These are phyloP conservation scores for Ophion ellenae DNA, from an alignment of 2,888 invertebrate species.

Conservation along the genomic window DNA sequence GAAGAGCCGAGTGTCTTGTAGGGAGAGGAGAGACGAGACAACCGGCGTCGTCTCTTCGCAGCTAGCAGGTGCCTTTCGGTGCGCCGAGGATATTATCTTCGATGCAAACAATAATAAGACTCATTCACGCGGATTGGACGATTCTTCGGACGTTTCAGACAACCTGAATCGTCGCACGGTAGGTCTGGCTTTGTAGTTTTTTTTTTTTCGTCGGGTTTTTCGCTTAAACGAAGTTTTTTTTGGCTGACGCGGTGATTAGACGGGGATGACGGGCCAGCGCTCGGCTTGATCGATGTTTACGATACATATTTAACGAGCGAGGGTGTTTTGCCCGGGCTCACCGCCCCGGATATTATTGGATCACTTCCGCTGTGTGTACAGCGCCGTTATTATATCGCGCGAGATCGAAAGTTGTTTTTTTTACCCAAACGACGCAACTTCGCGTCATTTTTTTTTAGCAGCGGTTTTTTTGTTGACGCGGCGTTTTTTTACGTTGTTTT, in stretches of 20 bases:
- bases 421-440: no score
- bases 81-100: no score
- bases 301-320: constrained; percentile 65
- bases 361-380: constrained; percentile 26
- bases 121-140: no score
- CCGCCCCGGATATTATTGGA: constrained; percentile 61
- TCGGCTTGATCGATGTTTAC: constrained; percentile 65
- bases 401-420: not conserved
- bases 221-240: not conserved
- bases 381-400: constrained; percentile 1
- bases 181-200: not conserved
- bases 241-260: not conserved
- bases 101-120: not conserved
- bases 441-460: no score
- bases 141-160: not conserved
- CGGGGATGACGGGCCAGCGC: not conserved
- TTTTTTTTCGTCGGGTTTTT: not conserved
- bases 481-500: no score
- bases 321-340: constrained; percentile 63
- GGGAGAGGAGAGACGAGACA: constrained; percentile 36
- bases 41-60: constrained; percentile 28
- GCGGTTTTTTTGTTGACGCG: no score
- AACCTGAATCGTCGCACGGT: not conserved
- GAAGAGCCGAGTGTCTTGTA: constrained; percentile 36
- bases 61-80: constrained; percentile 46